Conservation (phyloP, 2,113 vertebrate species). For the Albula goreensis region DNA sequence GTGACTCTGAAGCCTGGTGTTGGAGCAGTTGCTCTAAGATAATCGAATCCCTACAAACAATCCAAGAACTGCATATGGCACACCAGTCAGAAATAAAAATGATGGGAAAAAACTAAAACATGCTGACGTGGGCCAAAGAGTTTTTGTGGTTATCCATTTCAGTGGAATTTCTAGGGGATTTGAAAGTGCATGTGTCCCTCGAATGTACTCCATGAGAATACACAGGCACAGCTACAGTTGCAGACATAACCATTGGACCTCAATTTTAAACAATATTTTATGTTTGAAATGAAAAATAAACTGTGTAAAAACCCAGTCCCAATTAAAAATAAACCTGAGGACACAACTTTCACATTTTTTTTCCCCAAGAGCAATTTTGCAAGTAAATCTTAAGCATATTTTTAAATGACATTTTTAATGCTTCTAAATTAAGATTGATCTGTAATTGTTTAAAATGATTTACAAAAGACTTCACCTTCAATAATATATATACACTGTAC, state of each 20-base stretch:
- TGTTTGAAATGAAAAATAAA: background rate
- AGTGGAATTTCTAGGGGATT: background rate
- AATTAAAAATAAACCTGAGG: background rate
- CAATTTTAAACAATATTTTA: slow-evolving; percentile 21
- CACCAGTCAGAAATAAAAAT: background rate
- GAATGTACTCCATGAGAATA: slow-evolving; percentile 24
- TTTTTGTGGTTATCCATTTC: background rate
- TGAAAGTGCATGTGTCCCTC: slow-evolving; percentile 28
- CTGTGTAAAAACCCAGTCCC: background rate
- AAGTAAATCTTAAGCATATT: no score
- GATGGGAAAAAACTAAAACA: background rate
- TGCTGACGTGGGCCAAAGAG: background rate
- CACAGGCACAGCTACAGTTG: slow-evolving; percentile 13
- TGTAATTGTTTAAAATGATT: slow-evolving; percentile 3
- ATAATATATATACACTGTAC: background rate
- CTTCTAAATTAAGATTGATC: background rate
- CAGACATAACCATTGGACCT: slow-evolving; percentile 20
- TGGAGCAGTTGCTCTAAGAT: background rate
- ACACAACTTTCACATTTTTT: no score
- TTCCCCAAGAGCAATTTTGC: background rate
- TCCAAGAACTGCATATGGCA: slow-evolving; percentile 6
- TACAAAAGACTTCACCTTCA: background rate
- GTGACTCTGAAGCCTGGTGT: background rate
- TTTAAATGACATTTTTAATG: no score
- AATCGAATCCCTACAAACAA: background rate